phyloP scores from a whole-genome alignment of 2,113 vertebrate genomes.

The Hydrolagus affinis region DNA sequence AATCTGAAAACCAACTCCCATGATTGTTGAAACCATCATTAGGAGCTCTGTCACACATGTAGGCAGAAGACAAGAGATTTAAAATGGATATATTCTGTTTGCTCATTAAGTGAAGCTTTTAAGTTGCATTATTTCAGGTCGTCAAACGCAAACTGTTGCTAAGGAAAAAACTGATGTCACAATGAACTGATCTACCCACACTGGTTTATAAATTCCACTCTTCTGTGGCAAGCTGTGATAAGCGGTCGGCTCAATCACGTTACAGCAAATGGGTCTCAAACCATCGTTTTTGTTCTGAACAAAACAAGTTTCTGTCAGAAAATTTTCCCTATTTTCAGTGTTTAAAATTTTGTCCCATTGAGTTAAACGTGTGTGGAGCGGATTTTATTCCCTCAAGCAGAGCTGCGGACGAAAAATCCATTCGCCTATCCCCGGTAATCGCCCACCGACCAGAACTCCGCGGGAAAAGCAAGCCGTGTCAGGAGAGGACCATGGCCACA shows the following conservation, averaged over 20 bases:
- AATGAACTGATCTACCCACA: constrained; percentile 12
- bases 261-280: background rate
- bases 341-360: background rate
- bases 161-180: constrained; percentile 16
- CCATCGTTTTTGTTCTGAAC: background rate
- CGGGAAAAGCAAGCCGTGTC: constrained; percentile 37
- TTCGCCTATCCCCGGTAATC: too few relatives aligned
- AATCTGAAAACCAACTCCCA: too few relatives aligned
- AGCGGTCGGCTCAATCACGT: background rate
- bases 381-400: background rate
- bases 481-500: constrained; percentile 66
- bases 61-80: background rate
- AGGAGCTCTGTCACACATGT: background rate
- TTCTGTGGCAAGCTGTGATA: background rate
- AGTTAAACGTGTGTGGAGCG: background rate
- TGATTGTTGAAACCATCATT: background rate
- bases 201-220: constrained; percentile 12
- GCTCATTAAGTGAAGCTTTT: background rate
- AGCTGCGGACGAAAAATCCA: constrained; percentile 16
- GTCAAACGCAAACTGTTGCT: constrained; percentile 9
- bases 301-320: background rate
- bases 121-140: background rate
- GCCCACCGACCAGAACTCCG: background rate
- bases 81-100: background rate
- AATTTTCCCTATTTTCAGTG: background rate